Evolutionary conservation across 2,113 vertebrate genomes (phyloP), one percentile per base, ranked within the genome.

Genomic region (Mastomys coucha): DNA sequence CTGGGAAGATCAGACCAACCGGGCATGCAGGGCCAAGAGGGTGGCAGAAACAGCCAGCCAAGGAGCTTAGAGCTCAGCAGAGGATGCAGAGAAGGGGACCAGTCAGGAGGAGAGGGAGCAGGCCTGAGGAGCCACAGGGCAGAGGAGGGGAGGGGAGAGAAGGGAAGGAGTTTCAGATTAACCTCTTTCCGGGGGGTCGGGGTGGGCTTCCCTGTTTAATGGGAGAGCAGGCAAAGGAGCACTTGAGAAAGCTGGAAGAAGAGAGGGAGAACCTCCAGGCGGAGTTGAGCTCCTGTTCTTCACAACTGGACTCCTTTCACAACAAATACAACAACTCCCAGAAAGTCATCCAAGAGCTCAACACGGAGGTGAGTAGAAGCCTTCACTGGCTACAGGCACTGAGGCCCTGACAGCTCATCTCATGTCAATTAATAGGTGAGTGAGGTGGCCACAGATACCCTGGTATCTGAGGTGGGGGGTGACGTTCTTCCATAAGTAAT

Each of bases 191-290:
- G 51, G 70, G 76, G 65, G 20, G 7, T 8, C 16, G 82, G 82
- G 81, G 58, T 28, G 88, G 82, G 7, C 67, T 93, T 97, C 94
- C 12, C 88, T 94, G 31, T 93, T 94, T 91, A 16, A 80, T 53
- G 49, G 63, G 89, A 67, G 85, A 94, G 36, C 92, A 96, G 92
- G 84, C 89, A 11, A 92, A 96, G 89, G 96, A 91, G 76, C 97
- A 93, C 36, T 20, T 98, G 69, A 78, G 93, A 28, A 97, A 98
- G 70, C 93, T 98, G 77, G 98, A 99, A 92, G 97, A 96, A 2
- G 97, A 97, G 65, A 98, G 97, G 45, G 96, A 97, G 51, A 91
- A 81, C 84, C 91, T 96, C 33, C 97, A 97, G 45, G 73, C 91
- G 51, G 97, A 98, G 42, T 49, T 98, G 45, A 88, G 58, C n/a